A percentile compares a stretch with the other conserved stretches of the same genome.
Conservation (phyloP, 1,140 invertebrate species). For the Calosoma granatense region DNA sequence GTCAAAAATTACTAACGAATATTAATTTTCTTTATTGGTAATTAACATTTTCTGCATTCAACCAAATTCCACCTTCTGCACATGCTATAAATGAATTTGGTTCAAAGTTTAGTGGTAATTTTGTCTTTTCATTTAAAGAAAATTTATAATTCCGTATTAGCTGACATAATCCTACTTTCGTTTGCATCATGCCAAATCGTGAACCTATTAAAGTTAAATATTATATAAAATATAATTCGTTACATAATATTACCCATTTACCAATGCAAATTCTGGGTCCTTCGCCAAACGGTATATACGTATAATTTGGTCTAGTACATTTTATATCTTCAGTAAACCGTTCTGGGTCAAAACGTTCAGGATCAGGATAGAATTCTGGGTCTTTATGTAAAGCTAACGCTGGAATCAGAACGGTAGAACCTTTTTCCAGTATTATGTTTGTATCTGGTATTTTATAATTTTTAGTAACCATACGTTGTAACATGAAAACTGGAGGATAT, state of each 20-base stretch:
- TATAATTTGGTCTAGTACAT: slow-evolving; percentile 11
- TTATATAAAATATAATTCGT: not conserved
- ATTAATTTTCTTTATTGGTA: slow-evolving; percentile 1
- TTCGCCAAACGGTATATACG: slow-evolving; percentile 43
- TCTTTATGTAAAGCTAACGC: slow-evolving; percentile 36
- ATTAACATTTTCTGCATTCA: slow-evolving; percentile 23
- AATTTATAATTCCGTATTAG: slow-evolving; percentile 28
- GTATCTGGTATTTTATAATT: slow-evolving; percentile 36
- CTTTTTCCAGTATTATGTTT: slow-evolving; percentile 32
- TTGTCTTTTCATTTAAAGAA: slow-evolving; percentile 22
- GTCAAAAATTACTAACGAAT: no score
- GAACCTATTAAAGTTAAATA: slow-evolving; percentile 21
- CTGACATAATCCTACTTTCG: slow-evolving; percentile 28
- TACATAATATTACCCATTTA: slow-evolving; percentile 16
- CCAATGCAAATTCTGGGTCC: slow-evolving; percentile 49
- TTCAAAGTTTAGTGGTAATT: slow-evolving; percentile 22
- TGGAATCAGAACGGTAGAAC: slow-evolving; percentile 23
- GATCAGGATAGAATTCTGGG: slow-evolving; percentile 33
- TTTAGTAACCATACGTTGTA: slow-evolving; percentile 30
- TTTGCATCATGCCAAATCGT: slow-evolving; percentile 32
- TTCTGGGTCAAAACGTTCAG: slow-evolving; percentile 38
- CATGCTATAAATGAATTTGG: slow-evolving; percentile 29
- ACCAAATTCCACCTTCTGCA: slow-evolving; percentile 33
- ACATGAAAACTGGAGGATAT: slow-evolving; percentile 33
- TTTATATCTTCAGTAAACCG: slow-evolving; percentile 35